Percentiles rank a stretch among this genome's conserved stretches.
Evolutionary conservation across 2,797 vertebrate genomes (phyloP).

Genomic region (Avahi laniger): DNA sequence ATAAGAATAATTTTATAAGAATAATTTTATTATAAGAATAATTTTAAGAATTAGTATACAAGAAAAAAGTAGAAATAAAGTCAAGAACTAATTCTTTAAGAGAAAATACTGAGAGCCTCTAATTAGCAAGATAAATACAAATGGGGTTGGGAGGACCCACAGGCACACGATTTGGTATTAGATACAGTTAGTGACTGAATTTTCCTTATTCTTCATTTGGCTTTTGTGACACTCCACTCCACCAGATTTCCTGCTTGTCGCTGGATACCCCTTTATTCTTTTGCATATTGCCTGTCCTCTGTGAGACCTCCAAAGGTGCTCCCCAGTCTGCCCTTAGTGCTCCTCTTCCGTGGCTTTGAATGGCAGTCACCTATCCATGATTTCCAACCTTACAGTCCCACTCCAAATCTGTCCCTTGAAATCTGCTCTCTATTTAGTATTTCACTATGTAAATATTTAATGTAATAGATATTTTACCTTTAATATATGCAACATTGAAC

Average conservation of each 20-base stretch:
- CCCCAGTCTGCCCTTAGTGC: not conserved
- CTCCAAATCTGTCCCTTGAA: not conserved
- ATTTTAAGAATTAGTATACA: conserved; percentile 1
- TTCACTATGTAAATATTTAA: not conserved
- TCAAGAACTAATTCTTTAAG: not conserved
- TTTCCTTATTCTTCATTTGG: not conserved
- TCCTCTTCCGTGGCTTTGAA: not conserved
- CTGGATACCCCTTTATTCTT: not conserved
- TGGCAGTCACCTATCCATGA: not conserved
- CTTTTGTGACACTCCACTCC: not conserved
- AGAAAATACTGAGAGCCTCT: not conserved
- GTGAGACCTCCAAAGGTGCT: not conserved
- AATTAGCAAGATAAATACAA: not conserved
- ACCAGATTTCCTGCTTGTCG: not conserved
- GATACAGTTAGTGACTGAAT: not conserved
- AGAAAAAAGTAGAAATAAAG: not conserved
- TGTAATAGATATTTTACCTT: not conserved
- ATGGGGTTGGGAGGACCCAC: not conserved
- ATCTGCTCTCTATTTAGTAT: not conserved
- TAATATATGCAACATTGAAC: not conserved
- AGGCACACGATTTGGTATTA: not conserved
- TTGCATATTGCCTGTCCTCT: not conserved
- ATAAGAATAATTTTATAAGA: not conserved
- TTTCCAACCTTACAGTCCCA: not conserved
- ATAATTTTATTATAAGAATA: not conserved